These are phyloP conservation scores for Corvus moneduloides DNA, from an alignment of 2,113 vertebrate species.

Conservation along the genomic window DNA sequence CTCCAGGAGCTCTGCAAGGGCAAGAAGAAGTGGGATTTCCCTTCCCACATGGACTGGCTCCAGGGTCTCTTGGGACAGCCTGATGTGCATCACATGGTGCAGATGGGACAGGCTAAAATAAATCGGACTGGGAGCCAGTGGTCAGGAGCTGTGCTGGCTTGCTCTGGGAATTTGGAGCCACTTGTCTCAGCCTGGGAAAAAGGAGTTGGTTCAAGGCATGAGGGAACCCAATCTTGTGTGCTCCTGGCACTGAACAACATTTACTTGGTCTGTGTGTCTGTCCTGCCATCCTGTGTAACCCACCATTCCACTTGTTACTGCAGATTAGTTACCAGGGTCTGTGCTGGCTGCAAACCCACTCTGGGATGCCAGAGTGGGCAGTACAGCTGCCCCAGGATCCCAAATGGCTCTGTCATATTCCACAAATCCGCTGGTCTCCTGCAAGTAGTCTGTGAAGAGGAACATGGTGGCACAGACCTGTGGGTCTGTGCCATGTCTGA, in stretches of 20 bases:
- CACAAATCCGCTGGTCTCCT: not conserved
- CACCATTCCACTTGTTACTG: accelerated
- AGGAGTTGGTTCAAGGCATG: not conserved
- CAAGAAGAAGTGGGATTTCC: not conserved
- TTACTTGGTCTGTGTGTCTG: not conserved
- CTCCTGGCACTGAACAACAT: not conserved
- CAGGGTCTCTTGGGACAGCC: not conserved
- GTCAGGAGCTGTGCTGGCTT: not conserved
- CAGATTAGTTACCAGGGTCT: not conserved
- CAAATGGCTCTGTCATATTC: not conserved
- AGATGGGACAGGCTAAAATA: not conserved
- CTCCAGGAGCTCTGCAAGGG: not conserved
- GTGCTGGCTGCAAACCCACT: not conserved
- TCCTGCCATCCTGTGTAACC: not conserved
- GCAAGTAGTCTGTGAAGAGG: not conserved
- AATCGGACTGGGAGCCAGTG: not conserved
- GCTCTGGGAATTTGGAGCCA: not conserved
- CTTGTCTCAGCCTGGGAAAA: not conserved
- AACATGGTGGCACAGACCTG: not conserved
- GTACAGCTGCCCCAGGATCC: accelerated
- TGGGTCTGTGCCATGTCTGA: accelerated
- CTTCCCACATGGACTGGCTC: not conserved
- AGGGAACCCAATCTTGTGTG: not conserved
- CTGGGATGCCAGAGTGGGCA: not conserved
- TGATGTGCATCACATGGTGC: not conserved